Evolutionary conservation across 1,140 invertebrate species (phyloP).

Genomic region (Drosophila pseudoananassae): DNA sequence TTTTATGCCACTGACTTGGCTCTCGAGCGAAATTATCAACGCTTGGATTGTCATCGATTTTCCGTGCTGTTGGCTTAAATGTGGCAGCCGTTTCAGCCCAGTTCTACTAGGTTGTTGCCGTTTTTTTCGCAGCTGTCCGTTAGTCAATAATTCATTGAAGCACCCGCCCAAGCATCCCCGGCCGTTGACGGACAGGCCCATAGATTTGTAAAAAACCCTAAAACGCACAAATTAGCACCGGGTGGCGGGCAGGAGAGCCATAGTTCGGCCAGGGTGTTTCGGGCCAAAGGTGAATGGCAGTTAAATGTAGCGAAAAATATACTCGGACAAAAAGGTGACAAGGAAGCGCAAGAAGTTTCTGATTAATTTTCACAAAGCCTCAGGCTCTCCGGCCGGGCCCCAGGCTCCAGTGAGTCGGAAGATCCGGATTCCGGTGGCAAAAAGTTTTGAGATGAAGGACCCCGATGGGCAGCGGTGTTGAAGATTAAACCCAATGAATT

Average conservation of each 20-base stretch:
- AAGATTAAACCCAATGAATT: slow-evolving; percentile 1
- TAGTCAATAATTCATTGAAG: slow-evolving; percentile 77
- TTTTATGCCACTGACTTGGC: slow-evolving; percentile 56
- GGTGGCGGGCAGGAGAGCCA: background rate
- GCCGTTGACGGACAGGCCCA: slow-evolving; percentile 61
- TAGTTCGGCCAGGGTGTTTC: slow-evolving; percentile 27
- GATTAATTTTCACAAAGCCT: slow-evolving; percentile 60
- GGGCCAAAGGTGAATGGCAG: slow-evolving; percentile 62
- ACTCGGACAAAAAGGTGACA: slow-evolving; percentile 56
- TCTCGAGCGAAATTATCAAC: slow-evolving; percentile 75
- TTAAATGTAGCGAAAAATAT: slow-evolving; percentile 72
- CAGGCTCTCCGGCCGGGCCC: background rate
- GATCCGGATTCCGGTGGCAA: slow-evolving; percentile 49
- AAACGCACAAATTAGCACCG: slow-evolving; percentile 69
- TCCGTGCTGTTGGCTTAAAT: slow-evolving; percentile 81
- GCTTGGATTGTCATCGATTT: slow-evolving; percentile 82
- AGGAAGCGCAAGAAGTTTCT: slow-evolving; percentile 59
- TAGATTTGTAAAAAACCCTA: slow-evolving; percentile 58
- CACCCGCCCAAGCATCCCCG: slow-evolving; percentile 7
- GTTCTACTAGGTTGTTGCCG: slow-evolving; percentile 10
- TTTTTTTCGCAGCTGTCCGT: slow-evolving; percentile 11
- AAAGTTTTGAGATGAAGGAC: slow-evolving; percentile 9
- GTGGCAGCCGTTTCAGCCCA: slow-evolving; percentile 52
- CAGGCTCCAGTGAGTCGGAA: slow-evolving; percentile 57
- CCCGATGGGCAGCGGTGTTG: slow-evolving; percentile 16